Evolutionary conservation across 2,888 invertebrate genomes (phyloP).

Genomic region (Leptinotarsa haldemani): DNA sequence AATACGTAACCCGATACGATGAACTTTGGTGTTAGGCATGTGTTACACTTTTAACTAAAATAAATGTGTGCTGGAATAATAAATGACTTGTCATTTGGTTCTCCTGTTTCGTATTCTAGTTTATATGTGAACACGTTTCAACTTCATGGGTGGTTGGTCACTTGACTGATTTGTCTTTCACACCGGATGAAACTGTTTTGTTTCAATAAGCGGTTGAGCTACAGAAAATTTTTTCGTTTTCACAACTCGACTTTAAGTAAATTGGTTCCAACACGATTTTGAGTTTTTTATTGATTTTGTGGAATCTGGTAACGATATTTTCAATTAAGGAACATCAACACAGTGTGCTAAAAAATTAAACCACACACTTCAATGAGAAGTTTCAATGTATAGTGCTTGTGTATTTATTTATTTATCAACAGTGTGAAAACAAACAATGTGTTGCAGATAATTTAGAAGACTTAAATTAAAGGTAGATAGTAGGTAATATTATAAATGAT

Average conservation of each 20-base stretch:
- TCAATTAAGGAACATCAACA: no score
- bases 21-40: slow-evolving; percentile 21
- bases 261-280: not conserved
- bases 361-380: no score
- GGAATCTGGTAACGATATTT: no score
- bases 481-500: no score
- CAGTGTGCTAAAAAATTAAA: no score
- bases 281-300: no score
- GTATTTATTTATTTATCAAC: no score
- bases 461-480: no score
- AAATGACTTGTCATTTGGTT: slow-evolving; percentile 26
- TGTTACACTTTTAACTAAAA: slow-evolving; percentile 23
- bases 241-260: no score
- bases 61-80: slow-evolving; percentile 33
- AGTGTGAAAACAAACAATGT: no score
- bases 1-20: slow-evolving; percentile 6
- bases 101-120: slow-evolving; percentile 5
- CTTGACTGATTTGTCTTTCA: slow-evolving; percentile 26
- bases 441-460: no score
- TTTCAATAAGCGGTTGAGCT: not conserved
- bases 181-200: slow-evolving; percentile 19
- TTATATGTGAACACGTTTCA: slow-evolving; percentile 8
- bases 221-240: not conserved
- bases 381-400: no score
- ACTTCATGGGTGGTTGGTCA: slow-evolving; percentile 33